A percentile compares a stretch with the other conserved stretches of the same genome.
These are phyloP conservation scores for Premnoplex brunnescens DNA, from an alignment of 2,797 vertebrate species.

Conservation along the genomic window DNA sequence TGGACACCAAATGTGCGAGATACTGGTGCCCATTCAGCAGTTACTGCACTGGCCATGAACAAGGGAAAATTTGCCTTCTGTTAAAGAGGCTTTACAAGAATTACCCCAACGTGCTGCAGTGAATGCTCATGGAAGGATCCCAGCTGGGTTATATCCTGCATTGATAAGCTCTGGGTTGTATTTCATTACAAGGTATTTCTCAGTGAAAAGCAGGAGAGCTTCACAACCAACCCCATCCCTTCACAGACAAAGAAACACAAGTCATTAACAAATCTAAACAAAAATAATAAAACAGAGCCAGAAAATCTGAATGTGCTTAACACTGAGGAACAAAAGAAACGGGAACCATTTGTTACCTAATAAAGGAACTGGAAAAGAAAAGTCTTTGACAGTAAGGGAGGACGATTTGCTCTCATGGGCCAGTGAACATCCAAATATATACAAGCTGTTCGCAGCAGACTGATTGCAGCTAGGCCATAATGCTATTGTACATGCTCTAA, in stretches of 20 bases:
- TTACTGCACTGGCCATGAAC: neutral
- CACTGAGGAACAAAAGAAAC: neutral
- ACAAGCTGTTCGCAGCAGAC: slow-evolving; percentile 70
- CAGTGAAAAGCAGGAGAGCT: neutral
- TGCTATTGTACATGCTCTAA: slow-evolving; percentile 14
- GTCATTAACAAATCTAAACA: neutral
- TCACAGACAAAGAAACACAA: neutral
- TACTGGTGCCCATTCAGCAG: fast-evolving
- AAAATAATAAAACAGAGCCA: neutral
- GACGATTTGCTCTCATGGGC: slow-evolving; percentile 57
- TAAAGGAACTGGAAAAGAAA: slow-evolving; percentile 41
- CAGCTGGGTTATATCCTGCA: neutral
- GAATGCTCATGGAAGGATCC: neutral
- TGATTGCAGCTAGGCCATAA: slow-evolving; percentile 59
- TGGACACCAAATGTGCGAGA: neutral
- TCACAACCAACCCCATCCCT: neutral
- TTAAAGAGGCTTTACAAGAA: neutral
- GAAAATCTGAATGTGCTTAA: neutral
- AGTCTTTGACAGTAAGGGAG: slow-evolving; percentile 49
- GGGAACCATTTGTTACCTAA: slow-evolving; percentile 46
- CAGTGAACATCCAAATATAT: slow-evolving; percentile 55
- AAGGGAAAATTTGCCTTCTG: neutral
- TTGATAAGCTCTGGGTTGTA: neutral
- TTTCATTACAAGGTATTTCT: neutral
- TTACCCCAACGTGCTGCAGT: neutral